These are phyloP conservation scores for Podarcis raffonei DNA, from an alignment of 2,113 vertebrate genomes.

Conservation along the genomic window DNA sequence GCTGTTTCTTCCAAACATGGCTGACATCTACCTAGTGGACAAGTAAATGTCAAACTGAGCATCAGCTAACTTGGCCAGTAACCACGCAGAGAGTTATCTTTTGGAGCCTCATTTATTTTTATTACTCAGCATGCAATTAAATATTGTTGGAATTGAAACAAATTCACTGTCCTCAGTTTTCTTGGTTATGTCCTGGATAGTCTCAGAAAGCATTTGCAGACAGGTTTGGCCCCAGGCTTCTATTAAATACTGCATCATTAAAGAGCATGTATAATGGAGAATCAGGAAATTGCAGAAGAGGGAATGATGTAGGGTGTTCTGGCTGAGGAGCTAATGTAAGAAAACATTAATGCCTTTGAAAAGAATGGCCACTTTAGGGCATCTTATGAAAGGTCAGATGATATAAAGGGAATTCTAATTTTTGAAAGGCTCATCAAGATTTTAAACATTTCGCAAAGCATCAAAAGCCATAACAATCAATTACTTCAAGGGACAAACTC, in stretches of 20 bases:
- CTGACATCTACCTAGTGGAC: background rate
- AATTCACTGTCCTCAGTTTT: background rate
- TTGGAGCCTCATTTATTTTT: background rate
- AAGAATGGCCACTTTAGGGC: background rate
- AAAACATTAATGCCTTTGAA: background rate
- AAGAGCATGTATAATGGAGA: background rate
- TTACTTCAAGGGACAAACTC: background rate
- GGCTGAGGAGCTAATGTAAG: no score
- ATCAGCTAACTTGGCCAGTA: background rate
- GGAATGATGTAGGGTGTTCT: background rate
- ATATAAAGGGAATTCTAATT: background rate
- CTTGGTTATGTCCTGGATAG: background rate
- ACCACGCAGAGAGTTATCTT: background rate
- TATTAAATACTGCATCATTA: background rate
- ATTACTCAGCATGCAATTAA: background rate
- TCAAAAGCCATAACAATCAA: background rate
- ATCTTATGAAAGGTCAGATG: background rate
- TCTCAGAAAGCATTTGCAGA: background rate
- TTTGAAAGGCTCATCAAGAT: background rate
- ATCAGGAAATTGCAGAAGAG: background rate
- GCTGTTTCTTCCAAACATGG: background rate
- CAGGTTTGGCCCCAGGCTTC: background rate
- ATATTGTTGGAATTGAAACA: background rate
- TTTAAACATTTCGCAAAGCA: background rate
- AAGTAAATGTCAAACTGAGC: background rate